A percentile compares a stretch with the other conserved stretches of the same genome.
phyloP scores from a whole-genome alignment of 2,888 invertebrate genomes.

The Yponomeuta plumbellus region DNA sequence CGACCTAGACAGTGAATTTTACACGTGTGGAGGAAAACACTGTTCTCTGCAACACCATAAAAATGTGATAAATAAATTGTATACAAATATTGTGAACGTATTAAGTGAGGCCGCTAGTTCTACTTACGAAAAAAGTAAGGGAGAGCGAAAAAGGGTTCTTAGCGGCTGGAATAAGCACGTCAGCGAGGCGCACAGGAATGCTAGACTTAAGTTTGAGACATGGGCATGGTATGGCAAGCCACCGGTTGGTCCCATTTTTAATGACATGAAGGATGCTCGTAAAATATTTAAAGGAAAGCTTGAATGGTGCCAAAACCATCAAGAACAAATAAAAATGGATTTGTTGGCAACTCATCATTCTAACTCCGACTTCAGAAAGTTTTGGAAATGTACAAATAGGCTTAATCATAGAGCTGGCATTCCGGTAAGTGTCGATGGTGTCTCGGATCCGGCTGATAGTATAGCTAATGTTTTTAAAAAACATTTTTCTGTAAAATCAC shows the following conservation, averaged over 20 bases:
- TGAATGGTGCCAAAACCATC: too few species aligned
- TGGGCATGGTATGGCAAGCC: background rate
- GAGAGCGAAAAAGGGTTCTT: background rate
- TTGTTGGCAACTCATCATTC: background rate
- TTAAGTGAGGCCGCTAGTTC: background rate
- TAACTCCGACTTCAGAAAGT: background rate
- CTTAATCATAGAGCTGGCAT: background rate
- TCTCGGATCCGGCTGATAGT: too few species aligned
- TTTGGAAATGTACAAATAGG: background rate
- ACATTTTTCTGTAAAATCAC: too few species aligned
- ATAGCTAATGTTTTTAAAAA: too few species aligned
- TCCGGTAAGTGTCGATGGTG: background rate
- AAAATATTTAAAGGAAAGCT: background rate
- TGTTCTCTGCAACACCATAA: background rate
- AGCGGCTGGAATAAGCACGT: background rate
- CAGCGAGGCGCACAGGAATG: background rate
- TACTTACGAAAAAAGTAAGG: background rate
- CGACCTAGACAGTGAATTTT: background rate
- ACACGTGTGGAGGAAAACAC: background rate
- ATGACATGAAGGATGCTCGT: background rate
- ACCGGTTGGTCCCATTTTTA: background rate
- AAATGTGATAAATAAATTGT: background rate
- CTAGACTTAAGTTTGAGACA: background rate
- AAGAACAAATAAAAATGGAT: background rate
- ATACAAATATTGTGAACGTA: background rate